Evolutionary conservation across 2,888 invertebrate genomes (phyloP).

Genomic region (Theretra japonica): DNA sequence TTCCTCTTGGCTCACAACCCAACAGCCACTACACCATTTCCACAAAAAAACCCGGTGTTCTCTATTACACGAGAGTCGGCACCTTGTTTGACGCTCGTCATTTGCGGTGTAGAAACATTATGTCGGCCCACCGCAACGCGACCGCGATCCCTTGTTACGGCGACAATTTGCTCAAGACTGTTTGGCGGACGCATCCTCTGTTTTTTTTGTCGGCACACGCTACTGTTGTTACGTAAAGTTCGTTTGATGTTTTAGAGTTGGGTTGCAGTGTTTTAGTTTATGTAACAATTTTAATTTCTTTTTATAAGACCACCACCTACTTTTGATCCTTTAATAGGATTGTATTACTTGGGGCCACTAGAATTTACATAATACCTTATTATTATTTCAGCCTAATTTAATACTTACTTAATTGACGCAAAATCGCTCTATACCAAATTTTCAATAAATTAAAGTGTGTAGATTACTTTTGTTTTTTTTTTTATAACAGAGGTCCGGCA

Average conservation of each 20-base stretch:
- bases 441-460: too few species aligned
- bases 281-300: neutral
- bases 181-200: constrained; percentile 35
- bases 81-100: constrained; percentile 60
- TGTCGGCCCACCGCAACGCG: constrained; percentile 52
- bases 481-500: too few species aligned
- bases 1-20: neutral
- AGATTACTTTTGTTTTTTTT: too few species aligned
- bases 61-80: constrained; percentile 41
- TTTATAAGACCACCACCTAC: too few species aligned
- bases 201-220: constrained; percentile 43
- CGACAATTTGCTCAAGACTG: constrained; percentile 62
- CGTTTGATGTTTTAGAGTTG: neutral
- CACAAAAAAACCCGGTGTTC: neutral
- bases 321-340: too few species aligned
- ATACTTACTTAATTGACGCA: too few species aligned
- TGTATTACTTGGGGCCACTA: too few species aligned
- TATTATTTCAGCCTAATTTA: too few species aligned
- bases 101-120: constrained; percentile 68
- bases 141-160: constrained; percentile 66
- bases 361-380: too few species aligned
- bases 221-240: constrained; percentile 45
- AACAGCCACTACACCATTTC: neutral
- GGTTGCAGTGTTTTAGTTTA: neutral
- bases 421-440: too few species aligned